These are phyloP conservation scores for Solenodon paradoxus DNA, from an alignment of 2,113 vertebrate species.

Conservation along the genomic window DNA sequence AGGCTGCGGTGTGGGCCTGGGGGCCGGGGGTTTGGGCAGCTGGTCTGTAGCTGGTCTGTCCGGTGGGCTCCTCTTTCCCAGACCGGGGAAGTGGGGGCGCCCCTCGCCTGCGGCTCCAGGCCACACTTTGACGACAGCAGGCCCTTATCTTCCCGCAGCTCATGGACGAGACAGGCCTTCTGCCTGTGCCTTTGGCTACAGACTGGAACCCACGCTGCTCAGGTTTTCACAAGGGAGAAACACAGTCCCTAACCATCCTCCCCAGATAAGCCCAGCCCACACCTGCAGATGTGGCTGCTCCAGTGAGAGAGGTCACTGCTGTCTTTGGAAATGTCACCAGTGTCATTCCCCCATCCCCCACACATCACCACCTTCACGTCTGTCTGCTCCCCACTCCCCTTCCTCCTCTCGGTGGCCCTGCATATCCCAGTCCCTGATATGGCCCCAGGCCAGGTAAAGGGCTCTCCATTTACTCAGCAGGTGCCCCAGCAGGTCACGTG, in stretches of 20 bases:
- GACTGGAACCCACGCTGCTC: background rate
- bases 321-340: too few species aligned
- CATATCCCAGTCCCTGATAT: background rate
- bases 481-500: background rate
- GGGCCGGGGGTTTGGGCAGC: too few species aligned
- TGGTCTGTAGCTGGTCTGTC: too few species aligned
- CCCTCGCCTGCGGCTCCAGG: background rate
- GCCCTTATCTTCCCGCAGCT: background rate
- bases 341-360: too few species aligned
- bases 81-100: background rate
- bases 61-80: background rate
- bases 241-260: background rate
- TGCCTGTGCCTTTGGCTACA: background rate
- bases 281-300: background rate
- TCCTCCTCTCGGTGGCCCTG: background rate
- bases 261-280: background rate
- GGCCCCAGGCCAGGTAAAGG: background rate
- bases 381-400: too few species aligned
- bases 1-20: background rate
- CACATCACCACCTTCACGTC: background rate
- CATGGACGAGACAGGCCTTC: background rate
- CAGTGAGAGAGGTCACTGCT: accelerated
- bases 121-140: background rate
- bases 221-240: background rate
- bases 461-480: background rate